Conservation (phyloP, 2,888 invertebrate species). For the Ctena decussata region DNA sequence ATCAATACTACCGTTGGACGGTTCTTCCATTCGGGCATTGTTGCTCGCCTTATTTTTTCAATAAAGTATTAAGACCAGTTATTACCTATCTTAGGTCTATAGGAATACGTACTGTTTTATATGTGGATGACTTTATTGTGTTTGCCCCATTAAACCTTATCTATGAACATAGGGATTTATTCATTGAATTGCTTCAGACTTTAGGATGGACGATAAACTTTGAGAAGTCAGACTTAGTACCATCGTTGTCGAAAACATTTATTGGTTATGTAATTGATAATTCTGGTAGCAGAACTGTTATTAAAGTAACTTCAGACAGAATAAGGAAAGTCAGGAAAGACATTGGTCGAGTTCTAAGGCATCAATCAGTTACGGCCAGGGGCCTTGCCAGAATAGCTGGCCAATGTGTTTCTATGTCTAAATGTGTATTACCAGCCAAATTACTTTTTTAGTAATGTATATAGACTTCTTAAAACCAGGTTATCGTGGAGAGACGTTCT, state of each 20-base stretch:
- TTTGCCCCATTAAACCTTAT: neutral
- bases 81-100: neutral
- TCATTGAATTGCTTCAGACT: neutral
- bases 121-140: neutral
- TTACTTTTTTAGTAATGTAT: conserved; percentile 5
- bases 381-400: conserved; percentile 7
- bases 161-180: neutral
- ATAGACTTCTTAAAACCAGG: conserved; percentile 7
- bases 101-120: neutral
- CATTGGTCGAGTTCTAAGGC: neutral
- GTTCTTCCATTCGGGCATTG: neutral
- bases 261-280: conserved; percentile 11
- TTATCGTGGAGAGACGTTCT: conserved; percentile 4
- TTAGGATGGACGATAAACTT: conserved; percentile 1
- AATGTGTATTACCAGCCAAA: conserved; percentile 25
- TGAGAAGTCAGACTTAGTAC: neutral
- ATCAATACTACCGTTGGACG: neutral
- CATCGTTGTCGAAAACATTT: neutral
- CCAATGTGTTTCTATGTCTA: conserved; percentile 21
- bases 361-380: neutral
- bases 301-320: neutral
- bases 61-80: conserved; percentile 14
- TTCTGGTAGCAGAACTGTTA: neutral
- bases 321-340: neutral
- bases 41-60: conserved; percentile 25